Evolutionary conservation across 2,113 vertebrate species (phyloP), one percentile per base, ranked within the genome.

Genomic region (Cyanoramphus novaezelandiae): DNA sequence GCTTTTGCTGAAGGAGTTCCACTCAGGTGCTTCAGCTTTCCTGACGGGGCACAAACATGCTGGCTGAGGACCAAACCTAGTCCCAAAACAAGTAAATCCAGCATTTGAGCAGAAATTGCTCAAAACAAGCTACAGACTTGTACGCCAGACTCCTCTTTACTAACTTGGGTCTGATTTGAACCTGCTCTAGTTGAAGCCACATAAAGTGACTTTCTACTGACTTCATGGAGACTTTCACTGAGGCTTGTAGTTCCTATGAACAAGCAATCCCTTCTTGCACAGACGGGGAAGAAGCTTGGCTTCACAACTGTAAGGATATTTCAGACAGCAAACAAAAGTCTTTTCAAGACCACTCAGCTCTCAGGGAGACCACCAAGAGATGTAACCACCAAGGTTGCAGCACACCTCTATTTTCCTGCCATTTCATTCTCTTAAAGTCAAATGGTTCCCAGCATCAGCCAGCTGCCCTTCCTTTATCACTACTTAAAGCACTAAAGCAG

Each of bases 11-110:
- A 75, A 78, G 64, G 25, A 62, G 21, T 8, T 68, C 65, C 52
- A 60, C 59, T 89, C 71, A 65, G 59, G 29, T 63, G 24, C 27
- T 47, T 41, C 86, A 68, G n/a, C 46, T 72, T 41, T 69, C 76
- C 79, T 17, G 31, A 17, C 7, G 33, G 33, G 70, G 70, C 35
- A 19, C n/a, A 71, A 19, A 60, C 10, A 23, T 0, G 0, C 25
- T 41, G 37, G 47, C 35, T 59, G 70, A 27, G 37, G 39, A 75
- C 31, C 37, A 93, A 77, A 75, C 2, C 17, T 27, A 25, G 55
- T 12, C 62, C 86, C 55, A 33, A 17, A 91, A 86, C 55, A 78
- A 80, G 52, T n/a, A 90, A 70, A 53, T 55, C 60, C 76, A 53
- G 64, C 37, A 41, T 23, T 4, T 53, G 15, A 92, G 37, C 50